These are phyloP conservation scores for Saguinus midas DNA, from an alignment of 2,113 vertebrate species.

Conservation along the genomic window DNA sequence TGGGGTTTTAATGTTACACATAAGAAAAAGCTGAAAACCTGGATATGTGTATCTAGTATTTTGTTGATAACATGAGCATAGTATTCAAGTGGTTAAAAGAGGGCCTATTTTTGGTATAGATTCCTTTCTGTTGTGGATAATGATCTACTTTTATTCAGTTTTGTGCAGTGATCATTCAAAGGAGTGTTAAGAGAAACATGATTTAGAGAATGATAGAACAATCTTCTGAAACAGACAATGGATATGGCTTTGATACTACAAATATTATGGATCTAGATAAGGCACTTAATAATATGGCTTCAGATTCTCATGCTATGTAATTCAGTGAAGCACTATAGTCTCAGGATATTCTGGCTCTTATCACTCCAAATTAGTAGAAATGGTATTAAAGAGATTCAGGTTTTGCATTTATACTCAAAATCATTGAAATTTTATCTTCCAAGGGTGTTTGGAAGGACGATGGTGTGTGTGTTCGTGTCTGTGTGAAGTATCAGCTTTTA, in stretches of 20 bases:
- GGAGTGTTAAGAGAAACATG: background rate
- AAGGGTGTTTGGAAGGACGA: slow-evolving; percentile 32
- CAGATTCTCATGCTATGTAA: slow-evolving; percentile 33
- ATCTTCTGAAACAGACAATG: background rate
- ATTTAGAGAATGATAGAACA: slow-evolving; percentile 26
- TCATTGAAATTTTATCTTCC: slow-evolving; percentile 51
- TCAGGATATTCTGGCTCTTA: slow-evolving; percentile 45
- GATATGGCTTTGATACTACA: slow-evolving; percentile 40
- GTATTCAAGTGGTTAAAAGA: background rate
- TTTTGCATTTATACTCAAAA: slow-evolving; percentile 30
- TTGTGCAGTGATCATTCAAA: slow-evolving; percentile 33
- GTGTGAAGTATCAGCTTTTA: slow-evolving; percentile 43
- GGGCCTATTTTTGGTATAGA: background rate
- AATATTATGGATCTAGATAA: slow-evolving; percentile 23
- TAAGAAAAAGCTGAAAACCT: background rate
- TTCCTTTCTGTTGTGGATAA: slow-evolving; percentile 22
- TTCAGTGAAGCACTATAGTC: slow-evolving; percentile 50
- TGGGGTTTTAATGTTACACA: background rate
- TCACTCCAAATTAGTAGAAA: slow-evolving; percentile 47
- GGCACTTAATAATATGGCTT: slow-evolving; percentile 56
- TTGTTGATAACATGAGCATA: background rate
- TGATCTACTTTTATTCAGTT: slow-evolving; percentile 31
- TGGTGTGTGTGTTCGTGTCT: background rate
- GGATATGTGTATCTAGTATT: background rate
- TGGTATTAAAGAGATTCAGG: slow-evolving; percentile 38